phyloP scores from a whole-genome alignment of 2,888 invertebrate genomes.

The Euplexia lucipara region DNA sequence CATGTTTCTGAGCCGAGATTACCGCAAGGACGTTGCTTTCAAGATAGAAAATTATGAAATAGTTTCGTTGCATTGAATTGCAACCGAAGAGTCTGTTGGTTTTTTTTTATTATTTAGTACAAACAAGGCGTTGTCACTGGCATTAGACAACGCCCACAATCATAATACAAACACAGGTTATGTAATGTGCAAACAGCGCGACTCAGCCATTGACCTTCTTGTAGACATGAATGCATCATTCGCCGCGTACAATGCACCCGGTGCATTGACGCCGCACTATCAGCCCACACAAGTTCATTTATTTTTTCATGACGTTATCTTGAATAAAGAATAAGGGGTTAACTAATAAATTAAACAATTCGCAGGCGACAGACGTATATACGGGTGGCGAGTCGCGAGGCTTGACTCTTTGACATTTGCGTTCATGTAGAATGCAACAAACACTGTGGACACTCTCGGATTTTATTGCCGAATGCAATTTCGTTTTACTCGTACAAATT shows the following conservation, averaged over 20 bases:
- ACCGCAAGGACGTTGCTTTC: conserved; percentile 84
- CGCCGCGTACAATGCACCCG: conserved; percentile 84
- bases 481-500: conserved; percentile 28
- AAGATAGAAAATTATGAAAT: conserved; percentile 78
- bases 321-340: conserved; percentile 75
- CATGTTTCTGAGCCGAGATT: conserved; percentile 82
- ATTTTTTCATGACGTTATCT: conserved; percentile 80
- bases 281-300: conserved; percentile 85
- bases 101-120: conserved; percentile 36
- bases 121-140: conserved; percentile 51
- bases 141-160: conserved; percentile 76
- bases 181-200: conserved; percentile 81
- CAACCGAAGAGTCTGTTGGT: conserved; percentile 41
- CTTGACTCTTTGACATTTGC: conserved; percentile 59
- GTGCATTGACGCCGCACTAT: conserved; percentile 81
- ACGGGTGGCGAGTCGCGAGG: conserved; percentile 46
- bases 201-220: conserved; percentile 86
- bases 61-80: conserved; percentile 62
- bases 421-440: conserved; percentile 48
- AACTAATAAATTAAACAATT: conserved; percentile 64
- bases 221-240: conserved; percentile 87
- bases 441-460: conserved; percentile 38
- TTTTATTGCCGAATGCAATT: conserved; percentile 57
- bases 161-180: conserved; percentile 81
- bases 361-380: conserved; percentile 56